phyloP scores from a whole-genome alignment of 1,140 invertebrate species.

The Gryllus bimaculatus region DNA sequence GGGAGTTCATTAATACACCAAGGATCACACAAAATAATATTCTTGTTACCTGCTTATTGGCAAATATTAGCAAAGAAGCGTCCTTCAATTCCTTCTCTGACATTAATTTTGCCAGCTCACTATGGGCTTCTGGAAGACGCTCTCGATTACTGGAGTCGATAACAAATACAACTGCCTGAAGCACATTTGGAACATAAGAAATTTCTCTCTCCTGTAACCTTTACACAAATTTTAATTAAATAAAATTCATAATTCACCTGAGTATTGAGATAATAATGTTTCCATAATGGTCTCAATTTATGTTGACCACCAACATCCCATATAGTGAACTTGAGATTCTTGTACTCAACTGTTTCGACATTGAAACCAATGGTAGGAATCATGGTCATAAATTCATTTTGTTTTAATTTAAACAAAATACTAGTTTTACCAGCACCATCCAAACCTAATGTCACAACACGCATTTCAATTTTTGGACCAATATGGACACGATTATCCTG shows the following conservation, averaged over 20 bases:
- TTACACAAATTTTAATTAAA: not conserved
- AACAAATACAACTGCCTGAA: conserved; percentile 45
- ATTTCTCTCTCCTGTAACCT: too few relatives aligned
- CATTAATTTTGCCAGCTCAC: conserved; percentile 43
- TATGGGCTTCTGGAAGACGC: conserved; percentile 41
- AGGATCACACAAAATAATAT: not conserved
- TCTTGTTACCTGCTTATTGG: conserved; percentile 43
- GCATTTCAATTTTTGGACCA: conserved; percentile 53
- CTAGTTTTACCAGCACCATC: conserved; percentile 52
- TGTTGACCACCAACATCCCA: conserved; percentile 53
- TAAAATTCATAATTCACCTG: conserved; percentile 28
- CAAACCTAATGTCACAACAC: conserved; percentile 46
- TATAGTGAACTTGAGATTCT: conserved; percentile 46
- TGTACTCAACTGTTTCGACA: conserved; percentile 50
- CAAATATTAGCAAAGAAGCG: conserved; percentile 43
- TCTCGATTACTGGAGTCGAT: conserved; percentile 42
- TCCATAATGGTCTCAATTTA: conserved; percentile 47
- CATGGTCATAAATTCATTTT: conserved; percentile 44
- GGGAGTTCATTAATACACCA: too few relatives aligned
- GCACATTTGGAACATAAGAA: not conserved
- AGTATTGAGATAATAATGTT: conserved; percentile 49
- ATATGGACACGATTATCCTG: conserved; percentile 55
- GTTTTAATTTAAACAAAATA: conserved; percentile 51
- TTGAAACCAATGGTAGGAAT: conserved; percentile 51
- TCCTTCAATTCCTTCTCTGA: conserved; percentile 43